These are phyloP conservation scores for Scaptomyza graminum DNA, from an alignment of 1,140 invertebrate genomes.

Conservation along the genomic window DNA sequence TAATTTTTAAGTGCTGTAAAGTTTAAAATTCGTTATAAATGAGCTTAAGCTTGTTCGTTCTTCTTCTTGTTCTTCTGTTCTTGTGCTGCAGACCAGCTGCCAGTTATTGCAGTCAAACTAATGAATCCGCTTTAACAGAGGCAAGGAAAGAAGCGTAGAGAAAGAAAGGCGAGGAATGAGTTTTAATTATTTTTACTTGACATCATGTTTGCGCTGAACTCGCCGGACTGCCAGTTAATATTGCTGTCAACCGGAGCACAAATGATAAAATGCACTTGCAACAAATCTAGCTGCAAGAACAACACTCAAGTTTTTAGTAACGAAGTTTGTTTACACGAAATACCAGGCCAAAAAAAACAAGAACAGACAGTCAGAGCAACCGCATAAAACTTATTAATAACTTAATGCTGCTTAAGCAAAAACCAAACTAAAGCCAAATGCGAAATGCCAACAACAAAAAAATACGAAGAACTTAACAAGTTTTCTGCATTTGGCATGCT, in stretches of 20 bases:
- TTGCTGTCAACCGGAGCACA: conserved; percentile 71
- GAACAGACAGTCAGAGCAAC: conserved; percentile 32
- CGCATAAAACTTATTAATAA: conserved; percentile 76
- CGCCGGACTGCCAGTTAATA: conserved; percentile 56
- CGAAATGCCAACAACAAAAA: conserved; percentile 21
- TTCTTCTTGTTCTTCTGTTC: too few relatives aligned
- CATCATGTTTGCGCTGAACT: conserved; percentile 61
- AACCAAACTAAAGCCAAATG: conserved; percentile 51
- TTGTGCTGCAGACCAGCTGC: conserved; percentile 43
- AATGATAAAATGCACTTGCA: conserved; percentile 73
- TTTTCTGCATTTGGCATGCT: conserved; percentile 60
- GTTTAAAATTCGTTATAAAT: conserved; percentile 51
- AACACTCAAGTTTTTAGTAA: too few relatives aligned
- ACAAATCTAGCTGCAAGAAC: conserved; percentile 26
- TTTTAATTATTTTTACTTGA: conserved; percentile 78
- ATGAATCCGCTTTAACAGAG: conserved; percentile 66
- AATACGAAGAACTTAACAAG: conserved; percentile 44
- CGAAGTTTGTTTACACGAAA: conserved; percentile 53
- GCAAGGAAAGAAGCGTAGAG: conserved; percentile 1
- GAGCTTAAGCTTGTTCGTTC: conserved; percentile 31
- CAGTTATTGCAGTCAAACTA: conserved; percentile 67
- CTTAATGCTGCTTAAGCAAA: conserved; percentile 71
- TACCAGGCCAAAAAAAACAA: conserved; percentile 7
- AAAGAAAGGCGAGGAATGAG: conserved; percentile 30
- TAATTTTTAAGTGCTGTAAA: conserved; percentile 31